These are phyloP conservation scores for Pardosa pseudoannulata DNA, from an alignment of 2,888 invertebrate genomes.

Conservation along the genomic window DNA sequence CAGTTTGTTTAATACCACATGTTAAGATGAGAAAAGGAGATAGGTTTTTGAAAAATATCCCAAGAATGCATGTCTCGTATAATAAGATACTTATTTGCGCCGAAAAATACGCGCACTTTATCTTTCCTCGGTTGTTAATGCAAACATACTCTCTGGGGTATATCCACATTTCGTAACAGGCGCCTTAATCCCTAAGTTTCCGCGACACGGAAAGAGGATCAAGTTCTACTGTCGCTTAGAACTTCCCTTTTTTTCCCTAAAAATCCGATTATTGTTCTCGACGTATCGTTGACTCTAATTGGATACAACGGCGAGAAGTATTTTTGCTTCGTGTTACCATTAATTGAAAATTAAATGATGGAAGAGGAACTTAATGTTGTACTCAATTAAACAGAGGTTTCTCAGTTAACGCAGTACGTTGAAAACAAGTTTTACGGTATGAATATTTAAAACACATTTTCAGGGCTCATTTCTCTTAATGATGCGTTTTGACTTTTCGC, in stretches of 20 bases:
- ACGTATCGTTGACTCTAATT: slow-evolving; percentile 6
- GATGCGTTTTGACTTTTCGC: no score
- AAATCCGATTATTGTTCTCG: slow-evolving; percentile 3
- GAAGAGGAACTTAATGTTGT: background rate
- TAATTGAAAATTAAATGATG: background rate
- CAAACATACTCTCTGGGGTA: background rate
- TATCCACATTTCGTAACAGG: slow-evolving; percentile 6
- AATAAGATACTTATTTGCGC: slow-evolving; percentile 3
- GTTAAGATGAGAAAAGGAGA: slow-evolving; percentile 2
- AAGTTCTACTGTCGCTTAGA: background rate
- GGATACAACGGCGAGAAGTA: slow-evolving; percentile 2
- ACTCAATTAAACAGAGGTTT: slow-evolving; percentile 3
- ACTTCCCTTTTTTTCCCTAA: background rate
- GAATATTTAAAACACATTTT: background rate
- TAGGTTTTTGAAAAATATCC: slow-evolving; percentile 7
- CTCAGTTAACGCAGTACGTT: background rate
- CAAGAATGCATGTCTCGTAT: background rate
- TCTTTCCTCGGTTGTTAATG: slow-evolving; percentile 1
- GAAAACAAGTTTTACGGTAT: background rate
- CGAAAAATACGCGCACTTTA: slow-evolving; percentile 1
- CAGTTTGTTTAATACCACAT: slow-evolving; percentile 3
- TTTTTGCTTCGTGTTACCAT: background rate
- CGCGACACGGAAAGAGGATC: slow-evolving; percentile 2
- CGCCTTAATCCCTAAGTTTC: background rate
- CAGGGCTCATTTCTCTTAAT: background rate